Percentiles rank a stretch among this genome's conserved stretches.
Evolutionary conservation across 2,888 invertebrate genomes (phyloP).

Genomic region (Elmis aenea): DNA sequence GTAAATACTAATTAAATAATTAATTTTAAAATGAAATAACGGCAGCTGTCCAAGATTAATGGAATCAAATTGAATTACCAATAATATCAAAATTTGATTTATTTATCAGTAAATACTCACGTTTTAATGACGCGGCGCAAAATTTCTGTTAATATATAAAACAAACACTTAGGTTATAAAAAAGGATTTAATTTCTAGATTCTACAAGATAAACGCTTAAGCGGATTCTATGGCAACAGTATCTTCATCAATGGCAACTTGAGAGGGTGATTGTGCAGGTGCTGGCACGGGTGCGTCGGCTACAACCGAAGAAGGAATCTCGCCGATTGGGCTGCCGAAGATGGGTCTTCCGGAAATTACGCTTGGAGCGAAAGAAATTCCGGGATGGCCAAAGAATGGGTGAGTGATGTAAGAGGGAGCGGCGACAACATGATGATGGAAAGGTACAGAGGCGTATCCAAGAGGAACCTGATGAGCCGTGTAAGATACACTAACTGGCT

Average conservation of each 20-base stretch:
- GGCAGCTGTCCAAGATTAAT: no score
- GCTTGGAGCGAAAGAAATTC: slow-evolving; percentile 9
- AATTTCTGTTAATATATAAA: no score
- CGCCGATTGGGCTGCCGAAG: slow-evolving; percentile 8
- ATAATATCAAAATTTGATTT: no score
- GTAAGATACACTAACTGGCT: slow-evolving; percentile 15
- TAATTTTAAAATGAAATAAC: no score
- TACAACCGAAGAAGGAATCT: slow-evolving; percentile 11
- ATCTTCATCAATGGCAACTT: slow-evolving; percentile 31
- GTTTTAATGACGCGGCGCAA: no score
- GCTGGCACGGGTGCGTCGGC: slow-evolving; percentile 17
- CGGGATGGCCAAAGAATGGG: slow-evolving; percentile 13
- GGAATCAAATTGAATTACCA: no score
- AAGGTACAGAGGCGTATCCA: slow-evolving; percentile 16
- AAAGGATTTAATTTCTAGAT: no score
- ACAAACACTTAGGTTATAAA: no score
- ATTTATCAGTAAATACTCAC: no score
- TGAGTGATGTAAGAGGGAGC: slow-evolving; percentile 6
- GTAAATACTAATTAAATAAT: no score
- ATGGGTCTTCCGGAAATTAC: slow-evolving; percentile 1
- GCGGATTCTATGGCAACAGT: slow-evolving; percentile 35
- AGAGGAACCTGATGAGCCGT: slow-evolving; percentile 18
- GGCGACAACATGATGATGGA: slow-evolving; percentile 7
- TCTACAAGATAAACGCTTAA: no score
- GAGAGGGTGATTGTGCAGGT: slow-evolving; percentile 20